Conservation (phyloP, 2,113 vertebrate species). For the Aegypius monachus region DNA sequence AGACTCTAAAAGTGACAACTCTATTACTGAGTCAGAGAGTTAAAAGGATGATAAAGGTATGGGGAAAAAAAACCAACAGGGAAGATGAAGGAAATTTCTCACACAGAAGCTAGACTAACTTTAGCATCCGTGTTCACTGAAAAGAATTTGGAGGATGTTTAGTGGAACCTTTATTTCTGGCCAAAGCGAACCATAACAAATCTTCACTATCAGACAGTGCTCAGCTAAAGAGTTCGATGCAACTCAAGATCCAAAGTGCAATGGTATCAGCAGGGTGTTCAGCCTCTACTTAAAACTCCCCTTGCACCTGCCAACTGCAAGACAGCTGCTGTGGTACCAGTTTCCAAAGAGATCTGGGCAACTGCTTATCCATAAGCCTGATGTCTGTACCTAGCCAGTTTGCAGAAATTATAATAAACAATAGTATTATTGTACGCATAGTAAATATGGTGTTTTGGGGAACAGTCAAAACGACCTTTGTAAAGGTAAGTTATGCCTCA, state of each 20-base stretch:
- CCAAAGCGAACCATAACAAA: background rate
- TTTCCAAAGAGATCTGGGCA: background rate
- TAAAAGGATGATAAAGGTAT: background rate
- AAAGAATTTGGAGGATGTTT: background rate
- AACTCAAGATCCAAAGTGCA: background rate
- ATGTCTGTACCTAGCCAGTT: background rate
- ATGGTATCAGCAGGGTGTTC: background rate
- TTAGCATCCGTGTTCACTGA: background rate
- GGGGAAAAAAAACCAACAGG: rapidly evolving
- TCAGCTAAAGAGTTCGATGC: background rate
- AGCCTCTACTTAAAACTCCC: background rate
- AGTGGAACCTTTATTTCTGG: background rate
- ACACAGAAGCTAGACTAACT: background rate
- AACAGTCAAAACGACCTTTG: background rate
- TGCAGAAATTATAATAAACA: background rate
- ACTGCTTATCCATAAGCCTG: background rate
- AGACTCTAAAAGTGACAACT: background rate
- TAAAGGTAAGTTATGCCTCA: background rate
- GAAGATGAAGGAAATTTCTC: background rate
- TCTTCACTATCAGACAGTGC: background rate
- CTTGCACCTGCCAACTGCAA: background rate
- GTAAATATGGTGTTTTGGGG: background rate
- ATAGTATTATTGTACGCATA: background rate
- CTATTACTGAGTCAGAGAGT: background rate
- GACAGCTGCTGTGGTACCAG: background rate